phyloP scores from a whole-genome alignment of 2,888 invertebrate species.

The Napeogenes inachia region DNA sequence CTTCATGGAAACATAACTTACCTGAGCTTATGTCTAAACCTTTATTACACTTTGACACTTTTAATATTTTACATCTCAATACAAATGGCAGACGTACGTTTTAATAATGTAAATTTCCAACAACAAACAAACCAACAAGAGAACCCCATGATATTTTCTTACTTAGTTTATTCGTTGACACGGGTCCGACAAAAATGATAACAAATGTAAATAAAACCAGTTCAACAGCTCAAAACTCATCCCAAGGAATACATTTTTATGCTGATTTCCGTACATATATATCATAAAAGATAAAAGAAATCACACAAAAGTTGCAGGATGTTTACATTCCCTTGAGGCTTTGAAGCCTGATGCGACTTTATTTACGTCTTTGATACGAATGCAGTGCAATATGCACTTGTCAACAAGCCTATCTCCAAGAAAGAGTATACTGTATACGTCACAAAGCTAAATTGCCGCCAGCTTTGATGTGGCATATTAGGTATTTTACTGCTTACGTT shows the following conservation, averaged over 20 bases:
- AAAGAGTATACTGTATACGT: constrained; percentile 42
- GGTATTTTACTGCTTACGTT: not conserved
- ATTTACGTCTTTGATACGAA: constrained; percentile 44
- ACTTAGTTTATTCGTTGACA: no score
- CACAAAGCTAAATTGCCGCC: constrained; percentile 32
- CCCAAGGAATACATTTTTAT: no score
- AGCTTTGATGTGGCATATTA: constrained; percentile 25
- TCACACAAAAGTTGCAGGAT: constrained; percentile 6
- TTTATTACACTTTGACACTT: constrained; percentile 22
- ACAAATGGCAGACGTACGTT: no score
- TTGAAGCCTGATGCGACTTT: constrained; percentile 21
- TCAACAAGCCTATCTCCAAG: constrained; percentile 40
- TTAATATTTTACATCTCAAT: no score
- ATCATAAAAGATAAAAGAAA: not conserved
- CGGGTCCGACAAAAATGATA: no score
- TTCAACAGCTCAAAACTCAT: no score
- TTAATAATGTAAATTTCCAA: no score
- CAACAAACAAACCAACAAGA: no score
- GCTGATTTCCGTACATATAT: not conserved
- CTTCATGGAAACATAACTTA: constrained; percentile 25
- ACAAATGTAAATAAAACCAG: no score
- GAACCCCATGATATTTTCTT: no score
- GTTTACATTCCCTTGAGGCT: constrained; percentile 21
- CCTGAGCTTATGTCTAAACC: constrained; percentile 20
- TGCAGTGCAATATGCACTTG: constrained; percentile 53